Evolutionary conservation across 2,797 vertebrate species (phyloP).

Genomic region (Bothrops alternatus): DNA sequence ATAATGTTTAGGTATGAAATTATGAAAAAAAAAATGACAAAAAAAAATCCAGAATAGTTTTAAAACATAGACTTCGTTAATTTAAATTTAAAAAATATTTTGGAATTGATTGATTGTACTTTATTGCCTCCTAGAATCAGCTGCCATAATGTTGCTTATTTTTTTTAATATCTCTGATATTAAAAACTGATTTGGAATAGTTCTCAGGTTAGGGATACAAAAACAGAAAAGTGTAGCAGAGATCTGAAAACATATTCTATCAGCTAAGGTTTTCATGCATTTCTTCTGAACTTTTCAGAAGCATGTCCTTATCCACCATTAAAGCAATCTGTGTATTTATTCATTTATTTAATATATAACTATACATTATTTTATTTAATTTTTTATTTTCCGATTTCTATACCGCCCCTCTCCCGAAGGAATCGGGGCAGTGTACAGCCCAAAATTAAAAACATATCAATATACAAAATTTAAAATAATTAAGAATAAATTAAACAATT

Average conservation of each 20-base stretch:
- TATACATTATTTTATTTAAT: no score
- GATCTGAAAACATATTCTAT: neutral
- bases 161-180: neutral
- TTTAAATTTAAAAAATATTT: neutral
- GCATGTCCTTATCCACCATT: neutral
- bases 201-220: neutral
- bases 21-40: neutral
- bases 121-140: neutral
- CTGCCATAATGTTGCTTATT: neutral
- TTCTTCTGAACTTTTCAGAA: neutral
- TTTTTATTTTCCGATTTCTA: no score
- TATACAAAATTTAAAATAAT: no score
- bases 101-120: neutral
- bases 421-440: no score
- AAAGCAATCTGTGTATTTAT: neutral
- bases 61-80: neutral
- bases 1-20: neutral
- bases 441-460: no score
- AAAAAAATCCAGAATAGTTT: neutral
- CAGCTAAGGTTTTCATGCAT: neutral
- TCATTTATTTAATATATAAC: neutral
- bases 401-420: no score
- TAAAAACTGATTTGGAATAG: neutral
- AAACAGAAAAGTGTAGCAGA: neutral
- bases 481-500: no score